These are phyloP conservation scores for Anabacerthia variegaticeps DNA, from an alignment of 2,797 vertebrate species.

Conservation along the genomic window DNA sequence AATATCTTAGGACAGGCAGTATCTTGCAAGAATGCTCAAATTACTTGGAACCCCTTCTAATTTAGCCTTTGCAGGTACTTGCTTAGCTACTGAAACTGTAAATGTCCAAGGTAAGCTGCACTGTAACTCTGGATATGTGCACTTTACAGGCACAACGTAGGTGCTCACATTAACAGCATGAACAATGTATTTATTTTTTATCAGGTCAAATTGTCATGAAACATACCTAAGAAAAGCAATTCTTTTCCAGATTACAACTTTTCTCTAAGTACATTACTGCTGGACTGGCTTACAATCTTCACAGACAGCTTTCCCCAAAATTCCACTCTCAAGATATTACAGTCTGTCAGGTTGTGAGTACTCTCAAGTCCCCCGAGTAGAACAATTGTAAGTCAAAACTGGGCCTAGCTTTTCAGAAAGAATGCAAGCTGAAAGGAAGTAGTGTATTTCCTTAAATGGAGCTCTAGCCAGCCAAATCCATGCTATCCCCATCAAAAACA, in stretches of 20 bases:
- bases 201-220: not conserved
- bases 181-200: not conserved
- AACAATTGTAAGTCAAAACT: not conserved
- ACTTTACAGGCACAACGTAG: not conserved
- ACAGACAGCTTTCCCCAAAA: not conserved
- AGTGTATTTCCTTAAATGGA: not conserved
- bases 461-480: not conserved
- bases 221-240: not conserved
- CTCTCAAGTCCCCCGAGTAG: not conserved
- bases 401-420: not conserved
- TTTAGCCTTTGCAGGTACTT: not conserved
- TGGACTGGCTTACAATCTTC: not conserved
- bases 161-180: not conserved
- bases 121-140: not conserved
- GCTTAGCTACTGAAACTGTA: not conserved
- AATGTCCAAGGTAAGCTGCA: not conserved
- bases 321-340: not conserved
- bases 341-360: not conserved
- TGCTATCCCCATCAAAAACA: not conserved
- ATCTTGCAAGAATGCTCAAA: not conserved
- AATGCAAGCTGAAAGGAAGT: not conserved
- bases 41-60: not conserved
- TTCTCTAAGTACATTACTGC: not conserved
- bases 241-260: not conserved
- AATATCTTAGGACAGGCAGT: not conserved